phyloP scores from a whole-genome alignment of 2,113 vertebrate species.

The Romanogobio albipinnatus region DNA sequence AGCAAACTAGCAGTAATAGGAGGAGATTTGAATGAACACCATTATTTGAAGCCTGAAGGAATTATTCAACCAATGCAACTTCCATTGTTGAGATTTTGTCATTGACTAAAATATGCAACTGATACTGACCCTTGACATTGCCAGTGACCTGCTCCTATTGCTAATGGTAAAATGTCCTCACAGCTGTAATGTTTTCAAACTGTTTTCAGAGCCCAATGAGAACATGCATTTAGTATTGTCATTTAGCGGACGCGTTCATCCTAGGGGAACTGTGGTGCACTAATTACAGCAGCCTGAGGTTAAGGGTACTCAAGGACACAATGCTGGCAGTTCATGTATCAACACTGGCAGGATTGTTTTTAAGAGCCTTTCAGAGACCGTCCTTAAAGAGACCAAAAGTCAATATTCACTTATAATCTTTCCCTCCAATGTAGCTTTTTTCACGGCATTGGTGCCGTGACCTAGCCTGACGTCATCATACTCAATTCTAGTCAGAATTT shows the following conservation, averaged over 20 bases:
- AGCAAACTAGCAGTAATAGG: not conserved
- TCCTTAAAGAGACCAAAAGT: not conserved
- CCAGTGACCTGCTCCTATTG: not conserved
- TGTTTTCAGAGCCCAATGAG: not conserved
- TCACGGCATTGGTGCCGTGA: too few relatives aligned
- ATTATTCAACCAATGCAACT: not conserved
- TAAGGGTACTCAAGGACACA: constrained; percentile 8
- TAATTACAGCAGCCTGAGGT: constrained; percentile 19
- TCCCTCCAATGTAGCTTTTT: not conserved
- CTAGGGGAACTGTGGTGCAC: constrained; percentile 4
- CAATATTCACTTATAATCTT: not conserved
- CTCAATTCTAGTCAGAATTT: too few relatives aligned
- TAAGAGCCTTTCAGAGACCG: not conserved
- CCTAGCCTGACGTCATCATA: too few relatives aligned
- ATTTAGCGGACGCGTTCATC: not conserved
- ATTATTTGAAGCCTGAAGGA: constrained; percentile 5
- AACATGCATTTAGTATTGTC: constrained; percentile 5
- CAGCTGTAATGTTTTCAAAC: not conserved
- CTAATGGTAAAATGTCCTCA: not conserved
- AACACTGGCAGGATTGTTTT: not conserved
- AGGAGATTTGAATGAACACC: not conserved
- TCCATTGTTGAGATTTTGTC: not conserved
- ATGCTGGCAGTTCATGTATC: constrained; percentile 9
- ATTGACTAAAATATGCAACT: not conserved
- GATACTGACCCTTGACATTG: not conserved